Evolutionary conservation across 2,888 invertebrate species (phyloP).

Genomic region (Zelleria hepariella): DNA sequence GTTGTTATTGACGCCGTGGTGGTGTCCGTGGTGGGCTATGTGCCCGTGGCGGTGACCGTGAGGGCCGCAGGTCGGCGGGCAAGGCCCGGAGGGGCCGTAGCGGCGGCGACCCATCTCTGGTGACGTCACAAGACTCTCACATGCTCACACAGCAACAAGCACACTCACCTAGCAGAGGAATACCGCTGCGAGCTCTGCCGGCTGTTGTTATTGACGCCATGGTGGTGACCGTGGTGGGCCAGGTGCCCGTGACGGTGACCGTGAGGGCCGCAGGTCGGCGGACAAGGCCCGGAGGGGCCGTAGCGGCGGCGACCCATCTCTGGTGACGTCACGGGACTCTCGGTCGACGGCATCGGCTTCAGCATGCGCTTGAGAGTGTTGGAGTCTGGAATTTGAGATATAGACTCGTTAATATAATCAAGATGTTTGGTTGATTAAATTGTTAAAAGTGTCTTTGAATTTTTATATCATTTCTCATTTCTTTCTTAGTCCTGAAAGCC

Average conservation of each 20-base stretch:
- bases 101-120: constrained; percentile 90
- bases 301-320: constrained; percentile 89
- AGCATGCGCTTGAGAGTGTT: constrained; percentile 94
- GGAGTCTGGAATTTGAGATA: constrained; percentile 79
- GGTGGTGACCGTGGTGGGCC: constrained; percentile 55
- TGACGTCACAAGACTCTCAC: constrained; percentile 91
- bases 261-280: constrained; percentile 75
- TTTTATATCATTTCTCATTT: too few relatives aligned
- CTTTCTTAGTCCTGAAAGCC: too few relatives aligned
- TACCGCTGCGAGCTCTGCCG: constrained; percentile 78
- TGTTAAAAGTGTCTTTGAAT: too few relatives aligned
- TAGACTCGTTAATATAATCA: background rate
- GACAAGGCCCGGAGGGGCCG: constrained; percentile 68
- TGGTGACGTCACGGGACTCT: constrained; percentile 91
- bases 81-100: constrained; percentile 71
- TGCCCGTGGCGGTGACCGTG: constrained; percentile 74
- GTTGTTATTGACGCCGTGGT: constrained; percentile 70
- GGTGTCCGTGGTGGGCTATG: constrained; percentile 53
- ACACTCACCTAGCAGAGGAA: constrained; percentile 73
- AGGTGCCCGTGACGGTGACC: constrained; percentile 71
- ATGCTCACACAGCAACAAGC: too few relatives aligned
- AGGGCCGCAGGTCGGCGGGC: constrained; percentile 74
- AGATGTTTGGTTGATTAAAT: too few relatives aligned
- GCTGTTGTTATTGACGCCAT: constrained; percentile 73
- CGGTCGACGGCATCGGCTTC: constrained; percentile 92